Base-by-base conservation (phyloP, 2,113 vertebrate genomes). In the Colius striatus region DNA sequence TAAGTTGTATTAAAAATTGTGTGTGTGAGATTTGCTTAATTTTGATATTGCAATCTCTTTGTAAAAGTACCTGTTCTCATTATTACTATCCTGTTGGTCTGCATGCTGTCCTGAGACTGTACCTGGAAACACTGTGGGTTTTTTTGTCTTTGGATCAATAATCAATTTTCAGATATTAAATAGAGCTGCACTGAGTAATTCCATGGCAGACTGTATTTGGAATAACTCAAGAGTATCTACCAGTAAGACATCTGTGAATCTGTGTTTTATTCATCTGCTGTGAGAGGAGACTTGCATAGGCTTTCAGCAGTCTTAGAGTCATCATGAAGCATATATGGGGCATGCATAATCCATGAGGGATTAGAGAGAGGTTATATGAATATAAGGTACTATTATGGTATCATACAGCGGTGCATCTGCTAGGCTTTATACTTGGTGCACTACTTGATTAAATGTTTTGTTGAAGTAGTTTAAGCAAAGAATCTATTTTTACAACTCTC, bases 401-500 rank as follows among this genome's bases (percentile, higher is more conserved):
- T 76, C 15, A 30, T 62, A 20, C 5, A 43, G 5, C 18, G 30
- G 26, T 48, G 16, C 73, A 84, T 86, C 34, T 70, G 10, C n/a
- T 58, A 25, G 50, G 26, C 27, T 87, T 79, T 76, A 15, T 36
- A 58, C 5, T 30, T 58, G 29, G 30, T 57, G 25, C 47, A 38
- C 32, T 63, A 14, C 34, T 80, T 66, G 26, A 32, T 88, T 90
- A 65, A 84, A 77, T 41, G 15, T 38, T 84, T 21, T 71, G 13
- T 57, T 67, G 34, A 78, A 45, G 13, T 36, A 67, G 21, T 54
- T 92, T 43, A 34, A 89, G 63, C 32, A 70, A 70, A 87, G 41
- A 71, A 55, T 32, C 47, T 77, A 47, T 3, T 85, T 94, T 94
- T 70, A 53, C 26, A 53, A 19, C 60, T 78, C 53, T 94, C 50